Base-by-base conservation (phyloP, 2,797 vertebrate genomes). In the Enteromius thamalakanensis region DNA sequence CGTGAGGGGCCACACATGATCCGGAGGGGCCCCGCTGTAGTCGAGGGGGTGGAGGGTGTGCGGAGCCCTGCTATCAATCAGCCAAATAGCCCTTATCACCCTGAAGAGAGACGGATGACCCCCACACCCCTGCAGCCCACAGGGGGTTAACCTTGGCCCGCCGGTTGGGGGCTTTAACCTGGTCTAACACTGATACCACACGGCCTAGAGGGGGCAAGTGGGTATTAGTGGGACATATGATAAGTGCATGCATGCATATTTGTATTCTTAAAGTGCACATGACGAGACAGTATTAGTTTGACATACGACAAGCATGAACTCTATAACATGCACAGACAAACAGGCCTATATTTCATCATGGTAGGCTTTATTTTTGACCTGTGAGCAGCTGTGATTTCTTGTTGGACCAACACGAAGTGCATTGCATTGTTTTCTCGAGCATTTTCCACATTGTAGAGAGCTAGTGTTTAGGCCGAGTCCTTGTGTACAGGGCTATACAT, bases 251-350 rank as follows among this genome's bases (percentile, higher is more conserved):
- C 26, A 79, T 19, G 42, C 84, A 71, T 53, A 74, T 71, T 80
- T 72, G 81, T 86, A 82, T 80, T 80, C 87, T 88, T 87, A 90
- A 80, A 87, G 29, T 62, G 58, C 49, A 47, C 21, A 68, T 82
- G 85, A 89, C 85, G 88, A 87, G 74, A 86, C 86, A 80, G 85
- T 88, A 85, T 87, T 90, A 86, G 86, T 86, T 85, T 89, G 87
- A 91, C 89, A 89, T 88, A 84, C 40, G 71, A 90, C 85, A 85
- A 75, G 65, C 71, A 80, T 32, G 51, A 12, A 42, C 21, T 12
- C 42, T 9, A 70, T 29, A 60, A 75, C 26, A 72, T 84, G 40
- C 78, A 62, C 77, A 53, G 53, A 82, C 23, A 51, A 53, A 64
- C 76, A 76, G 21, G 23, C 65, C 81, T 23, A 80, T 76, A 83